These are phyloP conservation scores for Agrilus biguttatus DNA, from an alignment of 2,888 invertebrate genomes.

Conservation along the genomic window DNA sequence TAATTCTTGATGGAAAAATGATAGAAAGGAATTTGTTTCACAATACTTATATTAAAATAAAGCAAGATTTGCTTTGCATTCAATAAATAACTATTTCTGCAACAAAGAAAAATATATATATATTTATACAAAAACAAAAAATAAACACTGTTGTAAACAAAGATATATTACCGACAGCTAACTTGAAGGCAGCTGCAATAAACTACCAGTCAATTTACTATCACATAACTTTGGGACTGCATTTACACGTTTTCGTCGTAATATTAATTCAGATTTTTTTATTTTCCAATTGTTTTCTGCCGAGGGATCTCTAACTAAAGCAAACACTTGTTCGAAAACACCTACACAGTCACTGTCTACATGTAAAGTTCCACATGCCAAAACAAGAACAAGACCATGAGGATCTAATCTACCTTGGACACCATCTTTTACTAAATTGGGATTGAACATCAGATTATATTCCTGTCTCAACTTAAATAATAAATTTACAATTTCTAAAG, in stretches of 20 bases:
- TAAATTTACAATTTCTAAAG: slow-evolving; percentile 25
- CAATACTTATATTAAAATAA: too few relatives aligned
- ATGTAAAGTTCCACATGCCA: slow-evolving; percentile 50
- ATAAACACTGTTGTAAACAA: too few relatives aligned
- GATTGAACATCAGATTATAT: slow-evolving; percentile 41
- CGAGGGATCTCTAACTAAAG: slow-evolving; percentile 45
- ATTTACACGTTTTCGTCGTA: slow-evolving; percentile 25
- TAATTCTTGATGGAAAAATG: too few relatives aligned
- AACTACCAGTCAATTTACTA: slow-evolving; percentile 6
- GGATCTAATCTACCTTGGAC: slow-evolving; percentile 41
- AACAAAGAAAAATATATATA: too few relatives aligned
- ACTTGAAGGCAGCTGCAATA: slow-evolving; percentile 6
- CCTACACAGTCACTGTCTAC: slow-evolving; percentile 37
- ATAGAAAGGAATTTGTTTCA: too few relatives aligned
- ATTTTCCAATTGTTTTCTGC: slow-evolving; percentile 53
- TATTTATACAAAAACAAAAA: too few relatives aligned
- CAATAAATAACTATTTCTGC: too few relatives aligned
- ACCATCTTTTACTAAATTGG: slow-evolving; percentile 41
- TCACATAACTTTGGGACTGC: slow-evolving; percentile 9
- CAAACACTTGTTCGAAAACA: slow-evolving; percentile 51
- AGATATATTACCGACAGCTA: neutral
- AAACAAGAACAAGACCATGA: slow-evolving; percentile 45
- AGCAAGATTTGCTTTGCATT: too few relatives aligned
- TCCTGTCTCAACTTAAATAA: slow-evolving; percentile 28
- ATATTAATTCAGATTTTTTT: slow-evolving; percentile 37